Percentiles rank a stretch among this genome's conserved stretches.
phyloP scores from a whole-genome alignment of 2,113 vertebrate species.

The Atherinomorus stipes region DNA sequence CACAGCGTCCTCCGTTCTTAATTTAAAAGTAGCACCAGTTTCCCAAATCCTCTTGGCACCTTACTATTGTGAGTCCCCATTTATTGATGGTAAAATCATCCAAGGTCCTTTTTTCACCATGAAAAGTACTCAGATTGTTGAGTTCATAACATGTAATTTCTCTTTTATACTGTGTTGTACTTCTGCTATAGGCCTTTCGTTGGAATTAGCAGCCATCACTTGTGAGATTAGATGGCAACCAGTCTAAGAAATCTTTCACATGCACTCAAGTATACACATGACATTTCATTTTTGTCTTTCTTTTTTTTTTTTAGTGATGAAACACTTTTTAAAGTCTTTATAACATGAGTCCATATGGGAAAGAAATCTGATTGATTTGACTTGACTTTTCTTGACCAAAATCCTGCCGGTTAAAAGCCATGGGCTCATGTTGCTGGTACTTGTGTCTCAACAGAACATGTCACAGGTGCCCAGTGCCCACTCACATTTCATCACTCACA shows the following conservation, averaged over 20 bases:
- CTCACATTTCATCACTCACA: conserved; percentile 37
- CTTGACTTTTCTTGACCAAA: conserved; percentile 49
- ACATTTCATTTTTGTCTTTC: conserved; percentile 11
- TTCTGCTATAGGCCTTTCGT: conserved; percentile 13
- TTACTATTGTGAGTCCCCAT: conserved; percentile 43
- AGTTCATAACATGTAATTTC: conserved; percentile 43
- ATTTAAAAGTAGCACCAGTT: conserved; percentile 71
- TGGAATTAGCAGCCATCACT: conserved; percentile 32
- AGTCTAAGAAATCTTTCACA: conserved; percentile 1
- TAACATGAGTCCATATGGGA: not conserved
- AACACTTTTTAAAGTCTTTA: conserved; percentile 6
- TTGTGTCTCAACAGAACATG: conserved; percentile 52
- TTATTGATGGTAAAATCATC: conserved; percentile 55
- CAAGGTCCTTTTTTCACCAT: conserved; percentile 23
- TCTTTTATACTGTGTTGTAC: conserved; percentile 28
- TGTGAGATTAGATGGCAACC: conserved; percentile 5
- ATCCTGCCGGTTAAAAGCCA: conserved; percentile 51
- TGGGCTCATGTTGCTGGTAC: conserved; percentile 31
- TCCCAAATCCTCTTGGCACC: conserved; percentile 62
- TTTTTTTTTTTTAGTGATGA: conserved; percentile 4
- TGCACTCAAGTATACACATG: not conserved
- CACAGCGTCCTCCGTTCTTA: conserved; percentile 51
- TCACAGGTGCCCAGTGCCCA: conserved; percentile 58
- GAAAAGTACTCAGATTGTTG: conserved; percentile 18
- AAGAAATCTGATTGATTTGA: conserved; percentile 50